A percentile compares a stretch with the other conserved stretches of the same genome.
Conservation (phyloP, 2,797 vertebrate genomes). For the Hemibagrus guttatus region DNA sequence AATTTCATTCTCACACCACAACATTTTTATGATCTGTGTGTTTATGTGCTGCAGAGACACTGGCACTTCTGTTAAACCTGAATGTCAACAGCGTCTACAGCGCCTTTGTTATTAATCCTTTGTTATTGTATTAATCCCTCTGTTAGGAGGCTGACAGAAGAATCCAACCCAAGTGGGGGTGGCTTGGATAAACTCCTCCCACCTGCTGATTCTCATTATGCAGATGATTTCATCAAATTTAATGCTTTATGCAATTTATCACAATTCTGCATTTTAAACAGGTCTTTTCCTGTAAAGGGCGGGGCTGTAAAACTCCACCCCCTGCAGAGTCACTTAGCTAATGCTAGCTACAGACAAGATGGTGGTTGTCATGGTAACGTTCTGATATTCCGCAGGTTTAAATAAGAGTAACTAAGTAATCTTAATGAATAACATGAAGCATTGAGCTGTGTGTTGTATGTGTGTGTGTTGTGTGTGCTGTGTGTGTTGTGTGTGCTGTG, state of each 20-base stretch:
- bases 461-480: no score
- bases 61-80: slow-evolving; percentile 10
- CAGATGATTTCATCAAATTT: neutral
- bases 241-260: neutral
- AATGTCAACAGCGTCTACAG: neutral
- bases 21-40: neutral
- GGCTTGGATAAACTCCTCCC: neutral
- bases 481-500: no score
- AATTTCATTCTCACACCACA: neutral
- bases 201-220: no score
- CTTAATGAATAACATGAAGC: neutral
- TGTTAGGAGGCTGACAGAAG: neutral
- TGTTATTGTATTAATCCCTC: neutral
- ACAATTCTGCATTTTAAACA: neutral
- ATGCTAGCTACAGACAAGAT: neutral
- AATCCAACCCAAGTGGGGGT: neutral
- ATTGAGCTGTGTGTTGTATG: neutral
- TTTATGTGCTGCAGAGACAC: no score
- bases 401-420: neutral
- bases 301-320: neutral
- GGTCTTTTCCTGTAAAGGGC: neutral
- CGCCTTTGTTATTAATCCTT: neutral
- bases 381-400: neutral
- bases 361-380: neutral
- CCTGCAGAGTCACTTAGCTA: neutral